Evolutionary conservation across 2,113 vertebrate species (phyloP), one percentile per base, ranked within the genome.

Genomic region (Xenotilapia longispinis): DNA sequence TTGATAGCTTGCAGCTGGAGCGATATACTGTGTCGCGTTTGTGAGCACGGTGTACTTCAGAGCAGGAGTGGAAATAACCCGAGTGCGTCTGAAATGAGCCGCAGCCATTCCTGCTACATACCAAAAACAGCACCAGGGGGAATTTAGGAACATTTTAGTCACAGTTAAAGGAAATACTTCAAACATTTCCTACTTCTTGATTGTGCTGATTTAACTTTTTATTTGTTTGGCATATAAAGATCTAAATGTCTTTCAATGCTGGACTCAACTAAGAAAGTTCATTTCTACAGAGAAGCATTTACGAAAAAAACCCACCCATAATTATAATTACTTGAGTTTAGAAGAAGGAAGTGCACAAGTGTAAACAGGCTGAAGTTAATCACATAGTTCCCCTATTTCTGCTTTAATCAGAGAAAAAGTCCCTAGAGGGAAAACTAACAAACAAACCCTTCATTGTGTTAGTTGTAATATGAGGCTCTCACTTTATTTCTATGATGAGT

Each of bases 101-200:
- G 9, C 70, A 31, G 70, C 70, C 8, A 23, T 45, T 70, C 38
- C 65, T 42, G n/a, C 38, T 0, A 1, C 40, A 75, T 17, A 17
- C 17, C 38, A 70, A 26, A 17, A 78, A 78, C 68, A 47, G 38
- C 5, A 47, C 4, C 68, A 6, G 57, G 57, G 57, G 57, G 26
- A 60, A 60, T 60, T 60, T 60, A 60, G 14, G 26, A 60, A 60
- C 26, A 10, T 60, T 60, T 60, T 60, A 49, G 70, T 0, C 26
- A 8, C 9, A 31, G 1, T 31, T 78, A 5, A 31, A 0, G 0
- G 3, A 0, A 75, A 75, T 4, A 49, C 0, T 49, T 47, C 4
- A 15, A 11, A 75, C 2, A 78, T 19, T 68, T 68, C 15, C 14
- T 9, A 1, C 58, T 33, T 23, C 40, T 75, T 28, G 23, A 47